Evolutionary conservation across 1,140 invertebrate species (phyloP), one percentile per base, ranked within the genome.

Genomic region (Conopomorpha cramerella): DNA sequence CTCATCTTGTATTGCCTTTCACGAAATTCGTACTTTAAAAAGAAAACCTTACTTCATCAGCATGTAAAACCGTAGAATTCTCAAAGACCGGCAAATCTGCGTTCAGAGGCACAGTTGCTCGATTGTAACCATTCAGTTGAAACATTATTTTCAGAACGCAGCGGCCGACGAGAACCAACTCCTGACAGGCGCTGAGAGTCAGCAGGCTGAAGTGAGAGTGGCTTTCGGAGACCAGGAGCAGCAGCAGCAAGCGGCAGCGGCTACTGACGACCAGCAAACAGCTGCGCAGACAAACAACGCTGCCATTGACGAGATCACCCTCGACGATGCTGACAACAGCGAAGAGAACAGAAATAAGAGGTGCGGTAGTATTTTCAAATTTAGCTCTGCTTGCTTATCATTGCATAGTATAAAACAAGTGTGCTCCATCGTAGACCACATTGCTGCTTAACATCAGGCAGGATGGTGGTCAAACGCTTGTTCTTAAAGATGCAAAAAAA

Each of bases 281-380:
- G 80, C 80, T 1, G 80, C 81, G 35, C 81, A 82, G 37, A 79
- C 66, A 38, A 80, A 77, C 51, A 47, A 53, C 36, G 71, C 65
- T 29, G 67, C 77, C 44, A 80, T 83, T 41, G 82, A 83, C 54
- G 81, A 83, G 45, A 70, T 83, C 39, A 71, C 80, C 1, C 59
- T 87, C 18, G 86, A 86, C 30, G 86, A 86, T 45, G 78, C 82
- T 18, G 83, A 84, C 41, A 64, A 79, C 27, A 87, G 84, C 46
- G 89, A 90, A 54, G 87, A 90, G 54, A 87, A 89, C 60, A 82
- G 88, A 53, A 87, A 91, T 66, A 91, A 92, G 58, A 83, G 86
- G 80, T 82, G 46, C 28, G 13, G 41, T n/a, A n/a, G n/a, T n/a
- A n/a, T n/a, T n/a, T n/a, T n/a, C n/a, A n/a, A n/a, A n/a, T n/a